These are phyloP conservation scores for Vanessa atalanta DNA, from an alignment of 1,140 invertebrate species.

Conservation along the genomic window DNA sequence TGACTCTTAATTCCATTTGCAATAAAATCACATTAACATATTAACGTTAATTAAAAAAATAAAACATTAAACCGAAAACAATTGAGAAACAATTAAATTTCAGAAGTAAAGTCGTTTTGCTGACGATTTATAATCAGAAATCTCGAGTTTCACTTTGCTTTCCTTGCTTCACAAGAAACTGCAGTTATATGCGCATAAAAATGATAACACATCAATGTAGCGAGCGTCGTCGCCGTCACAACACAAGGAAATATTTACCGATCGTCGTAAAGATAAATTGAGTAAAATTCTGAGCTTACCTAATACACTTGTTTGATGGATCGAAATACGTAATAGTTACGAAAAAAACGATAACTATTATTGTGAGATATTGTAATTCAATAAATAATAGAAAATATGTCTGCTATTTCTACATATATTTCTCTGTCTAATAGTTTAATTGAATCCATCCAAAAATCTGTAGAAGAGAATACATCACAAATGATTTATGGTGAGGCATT, in stretches of 20 bases:
- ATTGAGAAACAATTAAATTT: constrained; percentile 12
- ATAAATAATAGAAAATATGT: neutral
- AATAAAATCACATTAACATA: constrained; percentile 9
- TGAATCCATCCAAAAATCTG: too few species aligned
- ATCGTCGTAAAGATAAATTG: constrained; percentile 21
- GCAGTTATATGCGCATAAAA: constrained; percentile 16
- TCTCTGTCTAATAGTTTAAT: too few species aligned
- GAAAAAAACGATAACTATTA: neutral
- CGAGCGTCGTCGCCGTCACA: neutral
- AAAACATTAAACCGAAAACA: neutral
- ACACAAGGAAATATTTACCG: constrained; percentile 20
- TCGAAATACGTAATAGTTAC: constrained; percentile 9
- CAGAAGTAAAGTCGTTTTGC: neutral
- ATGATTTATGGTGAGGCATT: too few species aligned
- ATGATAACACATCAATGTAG: constrained; percentile 23
- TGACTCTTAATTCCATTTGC: neutral
- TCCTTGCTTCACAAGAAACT: constrained; percentile 15
- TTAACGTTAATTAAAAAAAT: constrained; percentile 4
- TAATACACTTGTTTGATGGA: constrained; percentile 6
- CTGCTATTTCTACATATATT: neutral
- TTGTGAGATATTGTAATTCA: neutral
- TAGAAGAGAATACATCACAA: too few species aligned
- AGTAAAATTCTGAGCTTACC: constrained; percentile 9
- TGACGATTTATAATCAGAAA: constrained; percentile 2
- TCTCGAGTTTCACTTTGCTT: constrained; percentile 20